Percentiles rank a stretch among this genome's conserved stretches.
Conservation (phyloP, 2,888 invertebrate species). For the Lepidochrysops patricia region DNA sequence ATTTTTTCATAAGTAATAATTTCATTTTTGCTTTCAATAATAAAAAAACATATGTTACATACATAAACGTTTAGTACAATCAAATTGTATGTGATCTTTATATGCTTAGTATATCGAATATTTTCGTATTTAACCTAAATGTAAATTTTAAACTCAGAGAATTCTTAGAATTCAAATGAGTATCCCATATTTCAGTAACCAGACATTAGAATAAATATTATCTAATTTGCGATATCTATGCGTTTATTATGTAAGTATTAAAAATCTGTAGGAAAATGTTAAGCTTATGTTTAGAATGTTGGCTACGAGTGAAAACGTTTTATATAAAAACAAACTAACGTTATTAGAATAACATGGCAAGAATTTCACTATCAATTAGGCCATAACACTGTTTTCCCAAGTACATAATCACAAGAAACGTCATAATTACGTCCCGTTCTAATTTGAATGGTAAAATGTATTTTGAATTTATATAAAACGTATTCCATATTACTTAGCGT, state of each 20-base stretch:
- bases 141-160: constrained; percentile 9
- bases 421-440: neutral
- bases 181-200: neutral
- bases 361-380: constrained; percentile 8
- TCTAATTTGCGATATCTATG: constrained; percentile 11
- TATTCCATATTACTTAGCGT: neutral
- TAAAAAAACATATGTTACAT: neutral
- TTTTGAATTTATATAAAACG: constrained; percentile 1
- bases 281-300: neutral
- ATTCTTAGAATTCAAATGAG: constrained; percentile 11
- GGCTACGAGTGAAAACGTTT: constrained; percentile 1
- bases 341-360: neutral
- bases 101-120: neutral
- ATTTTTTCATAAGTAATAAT: neutral
- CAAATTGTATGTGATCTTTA: neutral
- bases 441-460: neutral
- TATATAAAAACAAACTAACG: neutral
- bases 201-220: constrained; percentile 9
- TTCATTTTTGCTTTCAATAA: neutral
- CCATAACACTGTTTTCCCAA: neutral
- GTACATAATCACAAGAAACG: neutral
- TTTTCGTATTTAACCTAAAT: constrained; percentile 1
- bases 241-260: constrained; percentile 8
- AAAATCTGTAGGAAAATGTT: constrained; percentile 11
- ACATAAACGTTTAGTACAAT: neutral